phyloP scores from a whole-genome alignment of 2,797 vertebrate species.

The Anas capensis region DNA sequence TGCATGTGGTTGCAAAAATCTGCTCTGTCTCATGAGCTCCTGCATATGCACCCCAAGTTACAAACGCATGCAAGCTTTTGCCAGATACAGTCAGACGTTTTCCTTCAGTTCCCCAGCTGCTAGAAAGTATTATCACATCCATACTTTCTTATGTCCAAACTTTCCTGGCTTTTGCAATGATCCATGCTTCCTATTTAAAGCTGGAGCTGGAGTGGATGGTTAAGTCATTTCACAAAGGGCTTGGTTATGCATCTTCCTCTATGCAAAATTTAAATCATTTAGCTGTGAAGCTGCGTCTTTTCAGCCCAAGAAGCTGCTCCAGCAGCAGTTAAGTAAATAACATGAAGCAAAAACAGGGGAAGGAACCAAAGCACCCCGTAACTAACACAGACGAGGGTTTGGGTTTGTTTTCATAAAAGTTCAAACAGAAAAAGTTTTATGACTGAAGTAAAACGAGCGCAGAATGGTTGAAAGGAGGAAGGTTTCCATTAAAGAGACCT shows the following conservation, averaged over 20 bases:
- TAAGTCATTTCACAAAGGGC: constrained; percentile 15
- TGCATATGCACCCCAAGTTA: not conserved
- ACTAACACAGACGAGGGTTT: not conserved
- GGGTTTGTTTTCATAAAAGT: constrained; percentile 24
- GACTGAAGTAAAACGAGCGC: not conserved
- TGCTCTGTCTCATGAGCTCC: not conserved
- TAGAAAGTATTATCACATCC: not conserved
- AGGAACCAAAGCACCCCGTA: constrained; percentile 33
- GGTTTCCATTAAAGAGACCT: constrained; percentile 58
- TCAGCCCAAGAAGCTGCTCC: not conserved
- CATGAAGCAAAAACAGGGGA: not conserved
- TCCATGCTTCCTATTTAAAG: not conserved
- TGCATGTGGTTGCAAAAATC: not conserved
- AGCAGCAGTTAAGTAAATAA: constrained; percentile 19
- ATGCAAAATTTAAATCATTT: constrained; percentile 47
- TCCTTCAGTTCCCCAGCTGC: constrained; percentile 10
- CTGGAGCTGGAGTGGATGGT: not conserved
- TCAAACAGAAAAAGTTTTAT: constrained; percentile 46
- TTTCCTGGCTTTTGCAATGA: constrained; percentile 23
- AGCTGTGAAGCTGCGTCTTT: constrained; percentile 19
- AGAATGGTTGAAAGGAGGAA: constrained; percentile 38
- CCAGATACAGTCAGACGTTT: not conserved
- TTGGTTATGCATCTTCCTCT: constrained; percentile 28
- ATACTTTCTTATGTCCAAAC: not conserved
- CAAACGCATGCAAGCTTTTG: not conserved